Base-by-base conservation (phyloP, 37 sponge, comb jelly and placozoan genomes). In the Geodia barretti region DNA sequence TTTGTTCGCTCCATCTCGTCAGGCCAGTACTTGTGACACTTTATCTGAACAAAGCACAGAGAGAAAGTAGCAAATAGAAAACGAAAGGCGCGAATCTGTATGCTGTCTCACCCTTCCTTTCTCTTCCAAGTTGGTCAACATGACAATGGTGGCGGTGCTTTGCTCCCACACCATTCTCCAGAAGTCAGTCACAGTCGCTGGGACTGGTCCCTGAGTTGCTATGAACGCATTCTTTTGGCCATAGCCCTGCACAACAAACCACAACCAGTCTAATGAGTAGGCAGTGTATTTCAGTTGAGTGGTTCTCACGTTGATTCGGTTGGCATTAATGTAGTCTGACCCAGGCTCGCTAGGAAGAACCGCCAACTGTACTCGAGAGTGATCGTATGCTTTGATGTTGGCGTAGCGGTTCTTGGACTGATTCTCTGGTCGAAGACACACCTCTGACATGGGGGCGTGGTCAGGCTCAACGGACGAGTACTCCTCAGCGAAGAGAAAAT, bases 101-200 rank as follows among this genome's bases (percentile, higher is more conserved):
- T n/a, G n/a, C n/a, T n/a, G n/a, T 47, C 77, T 88, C n/a, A 88
- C 84, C 59, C 91, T 62, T 39, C 89, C 93, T 76, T 87, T 84
- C 47, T 92, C 96, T 68, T 54, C 83, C 79, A 89, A 91, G 38
- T 84, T 87, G 23, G 90, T 86, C 63, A 97, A 74, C 94, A 97
- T 97, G 35, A 97, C 90, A 72, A 97, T 93, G 60, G 94, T 93
- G 63, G 91, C 72, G 66, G 79, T 74, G 41, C 91, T 86, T 39
- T 91, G 86, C 68, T 91, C 90, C 97, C 97, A 97, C 3, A 93
- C 82, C 97, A 97, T 97, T 47, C 90, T 76, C 97, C 97, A 97
- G 84, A 97, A 97, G 59, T 93, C 97, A 31, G 68, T 88, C 35
- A 68, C 29, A 0, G 97, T 91, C 70, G 88, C 94, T 34, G 94